Conservation (phyloP, 2,888 invertebrate genomes). For the Eulithis testata region DNA sequence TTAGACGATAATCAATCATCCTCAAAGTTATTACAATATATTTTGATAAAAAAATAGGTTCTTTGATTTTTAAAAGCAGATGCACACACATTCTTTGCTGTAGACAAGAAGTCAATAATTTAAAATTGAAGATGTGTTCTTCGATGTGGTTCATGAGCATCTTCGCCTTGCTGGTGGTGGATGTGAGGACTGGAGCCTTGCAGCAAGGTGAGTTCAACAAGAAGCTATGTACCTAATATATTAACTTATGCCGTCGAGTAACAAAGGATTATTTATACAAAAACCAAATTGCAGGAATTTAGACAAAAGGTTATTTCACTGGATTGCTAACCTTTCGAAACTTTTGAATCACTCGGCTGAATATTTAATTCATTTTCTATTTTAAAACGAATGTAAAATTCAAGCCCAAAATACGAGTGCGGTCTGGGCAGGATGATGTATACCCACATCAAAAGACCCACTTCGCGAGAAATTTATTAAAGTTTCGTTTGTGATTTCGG, state of each 20-base stretch:
- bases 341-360: conserved; percentile 17
- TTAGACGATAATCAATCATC: too few relatives aligned
- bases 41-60: too few relatives aligned
- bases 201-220: conserved; percentile 58
- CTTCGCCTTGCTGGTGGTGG: conserved; percentile 60
- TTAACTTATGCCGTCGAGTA: too few relatives aligned
- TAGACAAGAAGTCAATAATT: conserved; percentile 3
- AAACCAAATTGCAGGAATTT: conserved; percentile 2
- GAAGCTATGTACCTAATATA: too few relatives aligned
- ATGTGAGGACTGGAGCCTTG: conserved; percentile 64
- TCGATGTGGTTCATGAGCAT: conserved; percentile 65
- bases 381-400: conserved; percentile 33
- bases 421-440: conserved; percentile 34
- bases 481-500: conserved; percentile 49
- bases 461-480: conserved; percentile 49
- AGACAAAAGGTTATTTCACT: background rate
- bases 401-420: conserved; percentile 36
- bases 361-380: conserved; percentile 32
- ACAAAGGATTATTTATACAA: background rate
- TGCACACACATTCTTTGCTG: background rate
- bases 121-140: conserved; percentile 52
- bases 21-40: too few relatives aligned
- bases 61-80: too few relatives aligned
- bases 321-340: conserved; percentile 9
- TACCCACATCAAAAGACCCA: conserved; percentile 52